Base-by-base conservation (phyloP, 2,888 invertebrate genomes). In the Ephialtes manifestator region DNA sequence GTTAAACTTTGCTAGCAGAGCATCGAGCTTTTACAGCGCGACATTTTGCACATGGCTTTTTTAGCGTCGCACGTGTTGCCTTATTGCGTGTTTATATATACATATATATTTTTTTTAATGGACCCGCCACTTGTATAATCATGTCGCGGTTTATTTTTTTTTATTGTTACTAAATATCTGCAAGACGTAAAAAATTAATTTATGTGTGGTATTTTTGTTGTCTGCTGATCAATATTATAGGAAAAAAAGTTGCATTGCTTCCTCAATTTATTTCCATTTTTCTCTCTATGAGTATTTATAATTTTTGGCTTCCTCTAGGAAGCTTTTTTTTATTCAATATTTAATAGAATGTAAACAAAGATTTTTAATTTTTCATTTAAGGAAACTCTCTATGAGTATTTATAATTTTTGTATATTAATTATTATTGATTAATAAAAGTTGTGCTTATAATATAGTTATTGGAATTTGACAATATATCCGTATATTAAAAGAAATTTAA, bases 41-140 rank as follows among this genome's bases (percentile, higher is more conserved):
- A 76, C 65, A 76, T 75, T 84, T 67, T 55, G 80, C 83, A 84
- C 76, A 84, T 84, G 83, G 83, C 80, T 74, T 70, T 75, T 63
- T 35, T 46, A 39, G 24, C 48, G 31, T 24, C 80, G 80, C 83
- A 80, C 75, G 80, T 80, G 80, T 76, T 70, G 67, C 51, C 39
- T 79, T 72, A 76, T 80, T 80, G 65, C 75, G 74, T 39, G 28
- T 63, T 60, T 75, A 46, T 48, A 28, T 46, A 55, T 68, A 67
- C 58, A 65, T 55, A 13, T 65, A 48, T 75, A 11, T 63, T 74
- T 68, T n/a, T 67, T 46, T 74, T 53, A 72, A 51, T 63, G 43
- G 31, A 24, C 35, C n/a, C 13, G 7, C 48, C 74, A 48, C 74
- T 75, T 15, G 68, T 53, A 20, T 28, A 48, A 68, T 63, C 51